Base-by-base conservation (phyloP, 1,140 invertebrate genomes). In the Sminthurides bifidus region DNA sequence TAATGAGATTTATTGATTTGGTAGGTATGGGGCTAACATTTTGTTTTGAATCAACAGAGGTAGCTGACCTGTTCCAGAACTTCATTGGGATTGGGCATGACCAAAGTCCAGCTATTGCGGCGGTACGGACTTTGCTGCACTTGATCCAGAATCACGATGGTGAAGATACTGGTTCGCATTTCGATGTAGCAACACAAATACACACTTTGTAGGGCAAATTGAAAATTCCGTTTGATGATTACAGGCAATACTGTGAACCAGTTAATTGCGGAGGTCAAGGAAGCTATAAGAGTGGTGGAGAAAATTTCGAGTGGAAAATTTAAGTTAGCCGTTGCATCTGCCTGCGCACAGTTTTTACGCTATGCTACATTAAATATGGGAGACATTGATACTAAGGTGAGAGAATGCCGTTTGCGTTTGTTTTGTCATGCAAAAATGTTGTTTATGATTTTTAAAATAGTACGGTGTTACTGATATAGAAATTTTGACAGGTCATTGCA, bases 181-280 rank as follows among this genome's bases (percentile, higher is more conserved):
- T 3, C 12, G 21, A 50, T 51, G 19, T 50, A 56, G 19, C 31
- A 31, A 21, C 29, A 8, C 21, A 37, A 33, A 17, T 53, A n/a
- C 15, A 38, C n/a, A 38, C 29, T 50, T 15, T 41, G 27, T 51
- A 8, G 2, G 33, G 46, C 19, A 45, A 30, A 19, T 45, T 10
- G 19, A 33, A 35, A 19, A 10, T 38, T 31, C 29, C 15, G 4
- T 46, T 50, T 26, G 27, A 31, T 27, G 12, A 26, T 46, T 35
- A 17, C 19, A 63, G 61, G 61, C 3, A 37, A 57, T 3, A 63
- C 61, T 27, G 61, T 63, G 8, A 59, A 57, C 48, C 40, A 56
- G 10, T 31, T 59, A 1, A 48, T 50, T 29, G 10, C 23, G 2
- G 61, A 63, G 21, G 24, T 63, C 23, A 50, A 43, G 4, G 37